Evolutionary conservation across 2,888 invertebrate genomes (phyloP), one percentile per base, ranked within the genome.

Genomic region (Oscheius myriophilus): DNA sequence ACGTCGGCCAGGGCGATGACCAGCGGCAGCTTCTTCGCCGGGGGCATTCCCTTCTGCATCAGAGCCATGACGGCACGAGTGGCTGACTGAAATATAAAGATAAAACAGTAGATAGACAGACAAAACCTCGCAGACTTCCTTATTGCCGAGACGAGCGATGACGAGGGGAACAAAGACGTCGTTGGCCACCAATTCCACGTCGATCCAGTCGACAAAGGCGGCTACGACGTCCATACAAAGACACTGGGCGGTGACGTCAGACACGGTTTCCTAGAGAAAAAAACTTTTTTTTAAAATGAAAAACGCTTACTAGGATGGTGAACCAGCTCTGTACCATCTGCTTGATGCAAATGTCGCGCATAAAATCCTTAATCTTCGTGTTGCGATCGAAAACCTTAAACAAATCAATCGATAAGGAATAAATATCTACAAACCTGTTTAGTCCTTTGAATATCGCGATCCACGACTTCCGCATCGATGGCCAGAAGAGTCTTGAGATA

Each of bases 31-130:
- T 90, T 90, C 43, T 88, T 88, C 14, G 87, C 76, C 1, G 90
- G 89, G n/a, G 90, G 90, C 90, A 90, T 90, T 72, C 90, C 90
- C 82, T 90, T 90, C 67, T 87, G 87, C 54, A 90, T 85, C 46
- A 90, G 88, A 70, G 89, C 89, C 45, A 87, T 87, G 52, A 90
- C 87, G 74, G 90, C 90, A 72, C 90, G 89, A 61, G 89, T 89
- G 1, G 90, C 89, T 43, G 88, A 66, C 78, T 79, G 59, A 33
- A 57, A 66, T 4, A 18, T 42, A 42, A 49, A n/a, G 16, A 7
- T 3, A 14, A 49, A 21, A 2, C 52, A 59, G 18, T 2, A 41
- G 11, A 18, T 11, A 11, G n/a, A 16, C 6, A 39, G 41, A 59
- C 33, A 21, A 42, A 25, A 78, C 80, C 66, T 81, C 78, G 3